Evolutionary conservation across 2,888 invertebrate genomes (phyloP), one percentile per base, ranked within the genome.

Genomic region (Hemaris fuciformis): DNA sequence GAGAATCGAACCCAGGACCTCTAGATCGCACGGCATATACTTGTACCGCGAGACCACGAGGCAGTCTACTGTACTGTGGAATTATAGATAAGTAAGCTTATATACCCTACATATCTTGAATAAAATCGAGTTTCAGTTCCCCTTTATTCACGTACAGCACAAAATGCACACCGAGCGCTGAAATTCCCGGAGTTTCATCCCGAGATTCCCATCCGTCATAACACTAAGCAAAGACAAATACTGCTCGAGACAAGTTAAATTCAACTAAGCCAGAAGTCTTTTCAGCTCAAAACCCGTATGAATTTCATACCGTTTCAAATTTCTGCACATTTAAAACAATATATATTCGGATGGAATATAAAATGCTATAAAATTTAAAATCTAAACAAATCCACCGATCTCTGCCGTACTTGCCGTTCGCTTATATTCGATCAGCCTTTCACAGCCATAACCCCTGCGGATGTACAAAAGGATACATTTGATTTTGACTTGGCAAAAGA

Each of bases 331-430:
- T 43, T 43, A 27, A 48, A 48, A 53, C 53, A 53, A 53, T 53
- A 27, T 4, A 10, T 18, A 3, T 53, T 10, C 8, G 13, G 10
- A 43, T 10, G 43, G 20, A 43, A 31, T 46, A 46, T 23, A 46
- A 46, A 46, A 22, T 46, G 53, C 1, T 31, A 53, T 53, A 31
- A 53, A 53, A 31, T 53, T 18, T 53, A 10, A 53, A 53, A 53
- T 31, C 53, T 53, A 53, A 53, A 53, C 53, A 53, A 53, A 53
- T 53, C 53, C 18, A 53, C 27, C 53, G 53, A 53, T 27, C 53
- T 53, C 27, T 53, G 53, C 27, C 25, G 31, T 31, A 31, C 18
- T 15, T 10, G 53, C 53, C 25, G 15, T 46, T 53, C 48, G 53
- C 53, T 53, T 38, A 46, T 53, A 53, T 53, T 31, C 53, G 31